phyloP scores from a whole-genome alignment of 2,797 vertebrate species.

The Linurgus olivaceus region DNA sequence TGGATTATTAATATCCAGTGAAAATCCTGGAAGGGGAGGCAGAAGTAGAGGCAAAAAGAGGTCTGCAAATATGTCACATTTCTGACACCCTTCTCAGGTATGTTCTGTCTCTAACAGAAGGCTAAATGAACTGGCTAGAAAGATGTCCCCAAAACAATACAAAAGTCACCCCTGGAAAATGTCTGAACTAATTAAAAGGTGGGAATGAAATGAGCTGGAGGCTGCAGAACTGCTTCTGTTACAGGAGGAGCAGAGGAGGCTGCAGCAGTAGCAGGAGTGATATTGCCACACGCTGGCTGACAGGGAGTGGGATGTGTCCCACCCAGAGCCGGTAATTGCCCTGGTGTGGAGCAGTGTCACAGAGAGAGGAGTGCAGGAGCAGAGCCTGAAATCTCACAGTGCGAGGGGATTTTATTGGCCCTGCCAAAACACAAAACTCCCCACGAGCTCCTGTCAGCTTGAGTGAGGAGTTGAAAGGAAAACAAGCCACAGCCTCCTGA shows the following conservation, averaged over 20 bases:
- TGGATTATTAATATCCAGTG: not conserved
- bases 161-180: not conserved
- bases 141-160: not conserved
- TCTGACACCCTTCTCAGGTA: not conserved
- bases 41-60: not conserved
- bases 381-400: not conserved
- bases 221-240: not conserved
- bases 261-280: not conserved
- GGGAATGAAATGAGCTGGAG: not conserved
- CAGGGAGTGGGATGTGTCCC: not conserved
- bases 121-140: not conserved
- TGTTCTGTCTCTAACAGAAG: not conserved
- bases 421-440: not conserved
- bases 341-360: not conserved
- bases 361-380: not conserved
- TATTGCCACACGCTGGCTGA: not conserved
- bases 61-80: not conserved
- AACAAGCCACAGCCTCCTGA: not conserved
- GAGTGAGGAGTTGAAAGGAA: constrained; percentile 44
- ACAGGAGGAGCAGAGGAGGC: not conserved
- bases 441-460: not conserved
- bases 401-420: not conserved
- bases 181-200: constrained; percentile 1
- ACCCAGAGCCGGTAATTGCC: not conserved
- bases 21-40: not conserved